Conservation (phyloP, 2,113 vertebrate species). For the Sinocyclocheilus rhinocerous region DNA sequence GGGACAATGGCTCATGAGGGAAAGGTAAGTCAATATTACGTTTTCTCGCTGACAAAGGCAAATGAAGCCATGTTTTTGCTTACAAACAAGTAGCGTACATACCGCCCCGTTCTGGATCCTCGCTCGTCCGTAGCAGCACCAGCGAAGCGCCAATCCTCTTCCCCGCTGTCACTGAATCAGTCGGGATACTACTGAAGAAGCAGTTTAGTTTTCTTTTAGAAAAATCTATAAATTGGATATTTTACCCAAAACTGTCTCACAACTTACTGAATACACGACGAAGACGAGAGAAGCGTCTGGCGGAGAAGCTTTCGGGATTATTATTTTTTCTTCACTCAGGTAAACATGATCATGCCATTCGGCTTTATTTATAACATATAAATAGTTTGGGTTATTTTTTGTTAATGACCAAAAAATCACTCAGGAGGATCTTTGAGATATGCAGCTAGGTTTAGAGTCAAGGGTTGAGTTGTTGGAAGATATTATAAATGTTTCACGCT, state of each 20-base stretch:
- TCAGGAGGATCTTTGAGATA: neutral
- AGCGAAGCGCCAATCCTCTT: slow-evolving; percentile 58
- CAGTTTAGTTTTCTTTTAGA: slow-evolving; percentile 47
- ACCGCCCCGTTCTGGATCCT: slow-evolving; percentile 67
- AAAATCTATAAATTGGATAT: slow-evolving; percentile 67
- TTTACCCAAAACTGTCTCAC: slow-evolving; percentile 64
- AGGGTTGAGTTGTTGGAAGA: slow-evolving; percentile 9
- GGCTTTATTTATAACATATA: neutral
- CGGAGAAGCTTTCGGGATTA: slow-evolving; percentile 39
- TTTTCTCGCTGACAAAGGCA: slow-evolving; percentile 94
- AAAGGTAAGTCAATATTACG: slow-evolving; percentile 98
- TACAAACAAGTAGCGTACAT: slow-evolving; percentile 79
- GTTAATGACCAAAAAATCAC: neutral
- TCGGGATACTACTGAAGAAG: slow-evolving; percentile 70
- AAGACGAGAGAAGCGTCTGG: slow-evolving; percentile 33
- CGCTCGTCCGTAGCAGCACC: slow-evolving; percentile 56
- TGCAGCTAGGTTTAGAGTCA: neutral
- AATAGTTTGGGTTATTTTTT: neutral
- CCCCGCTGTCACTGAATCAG: slow-evolving; percentile 44
- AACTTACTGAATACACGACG: slow-evolving; percentile 56
- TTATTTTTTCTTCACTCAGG: slow-evolving; percentile 19
- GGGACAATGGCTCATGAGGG: slow-evolving; percentile 96
- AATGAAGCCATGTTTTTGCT: slow-evolving; percentile 86
- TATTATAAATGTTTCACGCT: neutral
- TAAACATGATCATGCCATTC: slow-evolving; percentile 3